Conservation (phyloP, 2,113 vertebrate species). For the Oreocharis arfaki region DNA sequence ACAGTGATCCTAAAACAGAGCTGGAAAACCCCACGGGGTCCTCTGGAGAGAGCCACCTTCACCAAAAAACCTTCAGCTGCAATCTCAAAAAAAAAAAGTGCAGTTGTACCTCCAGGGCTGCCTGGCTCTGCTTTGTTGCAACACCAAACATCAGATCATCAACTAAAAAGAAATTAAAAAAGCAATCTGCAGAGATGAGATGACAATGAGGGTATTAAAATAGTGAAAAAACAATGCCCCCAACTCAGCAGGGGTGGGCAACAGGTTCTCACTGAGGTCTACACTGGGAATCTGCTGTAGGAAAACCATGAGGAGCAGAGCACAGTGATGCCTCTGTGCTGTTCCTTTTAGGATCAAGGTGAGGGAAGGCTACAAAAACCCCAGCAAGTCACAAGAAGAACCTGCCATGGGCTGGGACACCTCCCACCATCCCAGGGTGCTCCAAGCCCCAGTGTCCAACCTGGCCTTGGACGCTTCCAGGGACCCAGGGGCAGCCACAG, state of each 20-base stretch:
- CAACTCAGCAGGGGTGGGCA: background rate
- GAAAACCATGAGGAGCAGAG: background rate
- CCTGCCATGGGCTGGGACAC: background rate
- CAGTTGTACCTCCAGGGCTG: background rate
- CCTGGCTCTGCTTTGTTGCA: background rate
- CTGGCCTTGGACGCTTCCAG: background rate
- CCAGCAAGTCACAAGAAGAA: background rate
- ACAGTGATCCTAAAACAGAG: background rate
- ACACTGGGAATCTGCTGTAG: accelerated
- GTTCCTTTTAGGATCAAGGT: background rate
- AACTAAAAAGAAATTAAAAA: background rate
- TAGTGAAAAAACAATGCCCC: background rate
- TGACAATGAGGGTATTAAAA: background rate
- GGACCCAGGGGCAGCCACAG: background rate
- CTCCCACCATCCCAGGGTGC: accelerated
- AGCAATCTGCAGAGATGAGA: background rate
- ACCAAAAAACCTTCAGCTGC: background rate
- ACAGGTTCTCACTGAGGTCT: background rate
- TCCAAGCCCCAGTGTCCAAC: accelerated
- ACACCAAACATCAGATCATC: background rate
- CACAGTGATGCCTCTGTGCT: accelerated
- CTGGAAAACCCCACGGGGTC: background rate
- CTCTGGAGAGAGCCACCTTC: background rate
- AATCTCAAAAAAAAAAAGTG: background rate
- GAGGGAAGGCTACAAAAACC: background rate